Evolutionary conservation across 2,113 vertebrate species (phyloP), one percentile per base, ranked within the genome.

Genomic region (Amazona vittata): DNA sequence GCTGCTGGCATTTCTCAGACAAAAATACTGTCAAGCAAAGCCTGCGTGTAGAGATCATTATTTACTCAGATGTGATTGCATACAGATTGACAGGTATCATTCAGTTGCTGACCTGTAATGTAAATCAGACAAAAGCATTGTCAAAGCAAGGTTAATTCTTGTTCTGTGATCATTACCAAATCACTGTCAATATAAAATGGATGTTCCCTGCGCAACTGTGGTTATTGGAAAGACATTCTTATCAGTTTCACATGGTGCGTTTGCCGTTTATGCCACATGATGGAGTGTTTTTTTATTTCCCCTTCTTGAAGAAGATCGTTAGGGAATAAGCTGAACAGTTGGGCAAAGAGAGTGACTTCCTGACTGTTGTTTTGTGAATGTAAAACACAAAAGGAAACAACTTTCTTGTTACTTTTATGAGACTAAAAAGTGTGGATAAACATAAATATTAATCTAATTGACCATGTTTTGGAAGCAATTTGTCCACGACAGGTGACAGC

Each of bases 31-130:
- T 91, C 79, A 89, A 93, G 79, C 15, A 68, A 89, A 89, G 62
- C 15, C 49, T 88, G 75, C 69, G 84, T 69, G 68, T 67, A 94
- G 24, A 94, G 94, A 94, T 92, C 60, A 76, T 94, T 96, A 95
- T 94, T 95, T 97, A 89, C 81, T 69, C 28, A 83, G 68, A 93
- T 65, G 46, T 97, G 96, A 93, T 69, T 57, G 24, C 55, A 93
- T 79, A 29, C 41, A 90, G 9, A 74, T 92, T 97, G 95, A 95
- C 88, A 84, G 67, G 43, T 92, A 95, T 96, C 92, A 82, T 83
- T 97, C 95, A 93, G 53, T 22, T 76, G 26, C n/a, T 96, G 93
- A 96, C 96, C 90, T 90, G 60, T 53, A 70, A 94, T 82, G 76
- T 31, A 97, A 94, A 90, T 84, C 74, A 80, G 55, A 82, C 2